Evolutionary conservation across 2,797 vertebrate species (phyloP), one percentile per base, ranked within the genome.

Genomic region (Otolemur crassicaudatus): DNA sequence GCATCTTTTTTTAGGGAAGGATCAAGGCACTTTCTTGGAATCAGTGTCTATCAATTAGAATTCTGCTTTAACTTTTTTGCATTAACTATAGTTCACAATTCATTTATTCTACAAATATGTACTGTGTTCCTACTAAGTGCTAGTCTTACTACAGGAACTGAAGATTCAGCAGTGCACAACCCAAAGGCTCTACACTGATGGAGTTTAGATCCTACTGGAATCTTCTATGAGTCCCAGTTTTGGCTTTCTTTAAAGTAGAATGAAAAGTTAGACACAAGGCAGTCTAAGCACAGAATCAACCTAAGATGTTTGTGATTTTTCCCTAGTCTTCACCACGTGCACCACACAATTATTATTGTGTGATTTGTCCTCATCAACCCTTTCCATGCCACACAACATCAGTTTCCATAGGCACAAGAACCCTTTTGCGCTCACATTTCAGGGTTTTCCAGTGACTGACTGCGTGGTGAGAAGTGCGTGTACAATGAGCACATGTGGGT

Each of bases 371-470:
- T 95, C 73, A 72, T 16, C 10, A 76, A 94, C 29, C 12, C 40
- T 89, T 94, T 84, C 58, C 73, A 88, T 63, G 85, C 43, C 19
- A 31, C 31, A 37, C 34, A 31, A 25, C 0, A 2, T 70, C 43
- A 91, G 10, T 53, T 93, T 73, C 82, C 67, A 49, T 1, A 77
- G 76, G 22, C 87, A 87, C 13, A 81, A 91, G 16, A 92, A 17
- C 27, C 70, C 25, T 82, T 86, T 81, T 58, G 2, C 49, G 46
- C 34, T 94, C 56, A 25, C 6, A 84, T 85, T 85, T 94, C 69
- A 69, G 73, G 93, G 40, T 67, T 95, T 96, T 79, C 77, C 60
- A 90, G 75, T 81, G 76, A 85, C 70, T 90, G 76, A 75, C 81
- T 84, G 25, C 27, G 43, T 77, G 29, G 82, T 85, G 87, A 94